Evolutionary conservation across 1,140 invertebrate species (phyloP), one percentile per base, ranked within the genome.

Genomic region (Brachystomella parvula): DNA sequence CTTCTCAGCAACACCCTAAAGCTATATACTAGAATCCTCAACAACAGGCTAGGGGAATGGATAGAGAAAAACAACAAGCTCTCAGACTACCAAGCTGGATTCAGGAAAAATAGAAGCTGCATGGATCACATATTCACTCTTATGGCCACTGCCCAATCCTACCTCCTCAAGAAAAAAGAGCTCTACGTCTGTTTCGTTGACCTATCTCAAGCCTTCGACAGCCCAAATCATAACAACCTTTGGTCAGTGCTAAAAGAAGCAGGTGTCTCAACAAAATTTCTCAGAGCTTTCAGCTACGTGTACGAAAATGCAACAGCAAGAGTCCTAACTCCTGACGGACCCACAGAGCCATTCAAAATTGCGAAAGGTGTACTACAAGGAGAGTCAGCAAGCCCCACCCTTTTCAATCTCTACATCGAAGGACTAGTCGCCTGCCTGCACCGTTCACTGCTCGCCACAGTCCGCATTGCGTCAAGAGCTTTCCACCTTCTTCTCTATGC

Each of bases 1-100:
- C 68, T 75, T 6, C 21, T 74, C 0, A 71, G 71, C 61, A 66
- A 61, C 30, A 49, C 61, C 24, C 39, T 62, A 12, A 74, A 76
- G 72, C 26, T 75, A 1, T 74, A 72, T 31, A 70, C 71, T 3
- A 64, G 57, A 21, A 62, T 76, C 3, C 61, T 76, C 39, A 64
- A 57, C 15, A 63, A 64, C 6, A 65, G 74, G 57, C 21, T 76
- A 26, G 49, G 58, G 6, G 26, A 29, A 2, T 76, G 71, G 71
- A 21, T 68, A 12, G 63, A 68, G 47, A 44, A 44, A 9, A 12
- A n/a, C 9, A 12, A n/a, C 9, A n/a, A 44, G n/a, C n/a, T n/a
- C n/a, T n/a, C n/a, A n/a, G n/a, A n/a, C n/a, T n/a, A n/a, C n/a
- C n/a, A n/a, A n/a, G n/a, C n/a, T n/a, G n/a, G n/a, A n/a, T n/a